Conservation (phyloP, 2,888 invertebrate species). For the Liopterus haemorrhoidalis region DNA sequence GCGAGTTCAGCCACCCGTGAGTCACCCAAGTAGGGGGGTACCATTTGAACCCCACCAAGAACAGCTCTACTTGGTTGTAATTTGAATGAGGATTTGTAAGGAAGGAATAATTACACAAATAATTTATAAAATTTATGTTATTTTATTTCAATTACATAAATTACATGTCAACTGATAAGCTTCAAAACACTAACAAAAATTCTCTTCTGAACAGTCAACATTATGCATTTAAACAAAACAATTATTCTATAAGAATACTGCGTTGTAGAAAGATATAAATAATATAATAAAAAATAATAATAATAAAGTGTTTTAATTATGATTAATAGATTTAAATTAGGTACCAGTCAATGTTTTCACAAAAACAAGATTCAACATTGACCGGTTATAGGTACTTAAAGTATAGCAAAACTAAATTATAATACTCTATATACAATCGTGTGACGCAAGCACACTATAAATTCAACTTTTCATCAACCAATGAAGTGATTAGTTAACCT, state of each 20-base stretch:
- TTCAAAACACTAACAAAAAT: slow-evolving; percentile 19
- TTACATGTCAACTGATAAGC: slow-evolving; percentile 15
- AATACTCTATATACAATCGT: slow-evolving; percentile 21
- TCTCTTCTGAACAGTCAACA: slow-evolving; percentile 20
- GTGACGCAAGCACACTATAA: no score
- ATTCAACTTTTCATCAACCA: slow-evolving; percentile 16
- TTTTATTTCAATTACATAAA: slow-evolving; percentile 23
- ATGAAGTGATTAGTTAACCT: slow-evolving; percentile 1
- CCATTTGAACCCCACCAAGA: no score
- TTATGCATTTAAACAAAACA: slow-evolving; percentile 29
- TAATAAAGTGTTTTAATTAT: slow-evolving; percentile 23
- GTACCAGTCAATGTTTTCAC: slow-evolving; percentile 39
- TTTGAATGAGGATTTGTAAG: no score
- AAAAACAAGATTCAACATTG: slow-evolving; percentile 33
- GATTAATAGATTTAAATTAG: slow-evolving; percentile 35
- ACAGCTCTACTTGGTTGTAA: no score
- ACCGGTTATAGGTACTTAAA: slow-evolving; percentile 23
- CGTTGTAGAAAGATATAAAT: slow-evolving; percentile 39
- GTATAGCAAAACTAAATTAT: slow-evolving; percentile 21
- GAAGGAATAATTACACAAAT: no score
- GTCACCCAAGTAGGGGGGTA: no score
- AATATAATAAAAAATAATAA: slow-evolving; percentile 32
- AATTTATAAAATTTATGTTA: no score
- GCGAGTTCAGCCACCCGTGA: no score
- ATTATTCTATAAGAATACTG: slow-evolving; percentile 39